Evolutionary conservation across 2,888 invertebrate genomes (phyloP).

Genomic region (Leptinotarsa haldemani): DNA sequence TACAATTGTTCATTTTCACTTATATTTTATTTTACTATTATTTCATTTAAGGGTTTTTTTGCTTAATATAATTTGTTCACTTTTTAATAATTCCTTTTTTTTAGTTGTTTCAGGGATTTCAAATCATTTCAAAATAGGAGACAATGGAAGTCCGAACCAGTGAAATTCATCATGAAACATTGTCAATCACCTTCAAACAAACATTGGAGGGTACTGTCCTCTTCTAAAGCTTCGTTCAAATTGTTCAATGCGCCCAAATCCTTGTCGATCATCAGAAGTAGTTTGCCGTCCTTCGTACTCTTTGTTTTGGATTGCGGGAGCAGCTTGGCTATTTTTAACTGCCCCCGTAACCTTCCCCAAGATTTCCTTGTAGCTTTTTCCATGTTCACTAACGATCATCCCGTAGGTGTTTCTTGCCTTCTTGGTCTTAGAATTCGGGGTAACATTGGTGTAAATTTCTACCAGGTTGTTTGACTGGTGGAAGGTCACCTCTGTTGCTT

Average conservation of each 20-base stretch:
- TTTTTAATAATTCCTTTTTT: no score
- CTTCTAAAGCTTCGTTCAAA: no score
- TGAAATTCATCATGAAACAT: no score
- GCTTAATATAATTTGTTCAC: no score
- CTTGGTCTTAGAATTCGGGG: neutral
- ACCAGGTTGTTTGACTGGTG: neutral
- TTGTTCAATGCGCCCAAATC: neutral
- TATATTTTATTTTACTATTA: no score
- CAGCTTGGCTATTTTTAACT: neutral
- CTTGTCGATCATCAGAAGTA: neutral
- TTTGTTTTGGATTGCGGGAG: neutral
- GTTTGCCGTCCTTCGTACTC: neutral
- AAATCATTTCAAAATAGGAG: no score
- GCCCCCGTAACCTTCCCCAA: neutral
- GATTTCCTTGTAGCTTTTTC: neutral
- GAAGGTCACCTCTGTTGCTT: constrained; percentile 11
- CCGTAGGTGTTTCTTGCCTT: neutral
- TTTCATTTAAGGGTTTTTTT: no score
- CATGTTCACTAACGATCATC: neutral
- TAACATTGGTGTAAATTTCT: constrained; percentile 2
- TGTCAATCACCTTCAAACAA: no score
- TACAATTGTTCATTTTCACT: no score
- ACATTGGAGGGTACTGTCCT: neutral
- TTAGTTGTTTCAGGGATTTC: no score
- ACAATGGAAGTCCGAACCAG: no score